Conservation (phyloP, 2,113 vertebrate genomes). For the Struthidea cinerea region DNA sequence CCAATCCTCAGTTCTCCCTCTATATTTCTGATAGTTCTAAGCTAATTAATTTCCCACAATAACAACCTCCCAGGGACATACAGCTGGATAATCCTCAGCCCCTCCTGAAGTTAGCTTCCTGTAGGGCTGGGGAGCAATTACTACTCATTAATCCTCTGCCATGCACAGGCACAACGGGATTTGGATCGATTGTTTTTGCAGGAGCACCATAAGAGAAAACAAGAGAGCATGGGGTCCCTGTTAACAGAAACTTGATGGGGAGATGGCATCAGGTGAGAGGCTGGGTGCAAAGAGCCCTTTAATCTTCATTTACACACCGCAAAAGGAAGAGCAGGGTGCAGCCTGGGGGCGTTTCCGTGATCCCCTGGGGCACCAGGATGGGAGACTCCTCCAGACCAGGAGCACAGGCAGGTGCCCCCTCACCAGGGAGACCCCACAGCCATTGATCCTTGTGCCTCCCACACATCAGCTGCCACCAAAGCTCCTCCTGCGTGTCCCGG, state of each 20-base stretch:
- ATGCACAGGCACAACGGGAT: neutral
- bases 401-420: neutral
- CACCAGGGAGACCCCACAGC: fast-evolving
- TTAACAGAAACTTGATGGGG: neutral
- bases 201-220: neutral
- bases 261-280: neutral
- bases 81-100: slow-evolving; percentile 57
- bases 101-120: slow-evolving; percentile 45
- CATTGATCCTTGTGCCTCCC: neutral
- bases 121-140: slow-evolving; percentile 64
- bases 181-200: slow-evolving; percentile 2
- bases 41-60: slow-evolving; percentile 72
- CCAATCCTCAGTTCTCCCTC: slow-evolving; percentile 38
- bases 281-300: neutral
- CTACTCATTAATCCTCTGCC: slow-evolving; percentile 53
- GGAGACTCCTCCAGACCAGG: fast-evolving
- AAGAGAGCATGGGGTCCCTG: neutral
- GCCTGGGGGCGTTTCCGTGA: fast-evolving
- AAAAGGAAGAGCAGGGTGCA: fast-evolving
- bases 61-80: slow-evolving; percentile 60
- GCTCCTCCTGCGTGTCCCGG: neutral
- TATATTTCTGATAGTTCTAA: slow-evolving; percentile 49
- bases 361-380: neutral
- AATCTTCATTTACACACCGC: neutral
- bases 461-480: neutral